phyloP scores from a whole-genome alignment of 2,113 vertebrate genomes.

The Azemiops feae region DNA sequence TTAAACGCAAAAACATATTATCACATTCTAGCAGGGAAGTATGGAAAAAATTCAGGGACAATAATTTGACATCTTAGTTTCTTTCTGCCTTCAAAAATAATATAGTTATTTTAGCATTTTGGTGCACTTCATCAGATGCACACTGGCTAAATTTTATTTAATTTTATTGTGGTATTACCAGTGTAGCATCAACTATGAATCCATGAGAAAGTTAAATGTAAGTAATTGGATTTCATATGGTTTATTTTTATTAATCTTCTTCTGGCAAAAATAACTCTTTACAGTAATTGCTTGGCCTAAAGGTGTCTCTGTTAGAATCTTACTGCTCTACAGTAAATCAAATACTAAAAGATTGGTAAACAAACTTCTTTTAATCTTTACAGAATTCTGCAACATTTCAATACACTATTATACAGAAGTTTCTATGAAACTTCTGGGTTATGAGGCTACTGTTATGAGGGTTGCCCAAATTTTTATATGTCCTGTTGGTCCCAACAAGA shows the following conservation, averaged over 20 bases:
- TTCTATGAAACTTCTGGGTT: slow-evolving; percentile 64
- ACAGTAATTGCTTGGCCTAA: slow-evolving; percentile 1
- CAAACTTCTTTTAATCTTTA: slow-evolving; percentile 77
- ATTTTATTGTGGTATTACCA: neutral
- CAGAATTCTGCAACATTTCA: slow-evolving; percentile 61
- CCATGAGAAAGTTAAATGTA: neutral
- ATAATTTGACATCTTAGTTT: neutral
- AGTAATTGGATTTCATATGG: neutral
- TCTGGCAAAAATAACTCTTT: neutral
- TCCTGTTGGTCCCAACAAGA: slow-evolving; percentile 90
- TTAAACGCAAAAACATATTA: neutral
- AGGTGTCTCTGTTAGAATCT: slow-evolving; percentile 13
- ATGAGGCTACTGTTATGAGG: slow-evolving; percentile 74
- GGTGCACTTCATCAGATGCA: neutral
- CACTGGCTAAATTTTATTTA: neutral
- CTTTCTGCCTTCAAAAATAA: neutral
- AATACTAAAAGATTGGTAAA: slow-evolving; percentile 84
- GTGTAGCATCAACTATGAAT: rapidly evolving
- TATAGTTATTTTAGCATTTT: neutral
- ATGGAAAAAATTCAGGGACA: neutral
- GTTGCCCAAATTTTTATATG: slow-evolving; percentile 88
- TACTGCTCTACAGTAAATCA: slow-evolving; percentile 70
- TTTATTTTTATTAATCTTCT: neutral
- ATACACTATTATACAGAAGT: slow-evolving; percentile 53
- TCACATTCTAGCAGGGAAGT: neutral